Base-by-base conservation (phyloP, 2,888 invertebrate species). In the Nephrotoma flavescens region DNA sequence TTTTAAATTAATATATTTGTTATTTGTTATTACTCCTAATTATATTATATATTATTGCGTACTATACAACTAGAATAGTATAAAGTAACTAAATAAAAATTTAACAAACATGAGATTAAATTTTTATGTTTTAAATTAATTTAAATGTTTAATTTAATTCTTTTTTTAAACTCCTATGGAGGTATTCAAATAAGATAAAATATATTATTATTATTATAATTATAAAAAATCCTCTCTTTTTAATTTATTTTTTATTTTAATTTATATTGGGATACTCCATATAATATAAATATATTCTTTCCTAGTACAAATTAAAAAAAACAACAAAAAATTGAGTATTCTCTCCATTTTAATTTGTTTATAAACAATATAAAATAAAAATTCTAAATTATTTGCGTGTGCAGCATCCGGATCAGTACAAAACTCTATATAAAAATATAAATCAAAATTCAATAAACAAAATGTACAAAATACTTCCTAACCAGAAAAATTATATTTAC, bases 341-440 rank as follows among this genome's bases (percentile, higher is more conserved):
- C 84, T 42, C n/a, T 42, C 42, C 15, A 84, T 84, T 42, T 42
- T 42, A 84, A 71, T 71, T 19, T 71, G 71, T 71, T 71, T 9
- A 42, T 12, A 84, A 84, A 84, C 6, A 2, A 41, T 31, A 83
- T 0, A 42, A 84, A 84, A 42, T n/a, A 41, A 84, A 84, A 84
- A 42, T 84, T 44, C 42, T 85, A 44, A 44, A 44, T 85, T 85
- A 84, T 84, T 84, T 84, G 71, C 44, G 31, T 44, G 19, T 85
- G 85, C 85, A 85, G 84, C 84, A 84, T 84, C 84, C 84, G 84
- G 84, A 84, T 84, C 42, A 84, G 84, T 84, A 84, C 84, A 84
- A 84, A 84, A 84, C 41, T 42, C 42, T 84, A 84, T 84, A 83
- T 42, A 71, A 11, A 84, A 84, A 41, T 31, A 31, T 84, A 41